Evolutionary conservation across 2,113 vertebrate genomes (phyloP).

Genomic region (Apteryx mantelli): DNA sequence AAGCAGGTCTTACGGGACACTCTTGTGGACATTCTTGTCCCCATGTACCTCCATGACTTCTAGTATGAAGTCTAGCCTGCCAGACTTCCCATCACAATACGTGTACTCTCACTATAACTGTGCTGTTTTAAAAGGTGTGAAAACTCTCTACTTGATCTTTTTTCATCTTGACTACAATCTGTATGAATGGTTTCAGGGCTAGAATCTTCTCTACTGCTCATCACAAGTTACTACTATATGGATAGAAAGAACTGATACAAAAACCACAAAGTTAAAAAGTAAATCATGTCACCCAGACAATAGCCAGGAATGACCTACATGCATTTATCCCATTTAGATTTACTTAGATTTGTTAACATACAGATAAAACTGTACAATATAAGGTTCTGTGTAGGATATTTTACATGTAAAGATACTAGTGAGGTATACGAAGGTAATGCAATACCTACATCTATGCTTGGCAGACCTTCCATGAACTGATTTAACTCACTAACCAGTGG

Average conservation of each 20-base stretch:
- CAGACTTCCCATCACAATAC: background rate
- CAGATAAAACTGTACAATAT: background rate
- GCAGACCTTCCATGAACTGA: background rate
- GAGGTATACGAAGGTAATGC: background rate
- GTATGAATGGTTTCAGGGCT: background rate
- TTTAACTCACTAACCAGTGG: background rate
- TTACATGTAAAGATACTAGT: too few relatives aligned
- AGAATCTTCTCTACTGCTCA: background rate
- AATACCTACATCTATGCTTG: background rate
- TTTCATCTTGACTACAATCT: background rate
- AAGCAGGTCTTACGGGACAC: background rate
- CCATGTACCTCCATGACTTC: background rate
- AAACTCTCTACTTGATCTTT: background rate
- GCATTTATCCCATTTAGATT: background rate
- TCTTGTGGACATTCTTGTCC: background rate
- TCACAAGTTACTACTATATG: background rate
- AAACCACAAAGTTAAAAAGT: background rate
- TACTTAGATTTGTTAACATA: background rate
- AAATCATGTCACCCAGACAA: background rate
- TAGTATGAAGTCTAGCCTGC: background rate
- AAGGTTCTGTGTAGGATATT: too few relatives aligned
- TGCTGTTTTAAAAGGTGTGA: background rate
- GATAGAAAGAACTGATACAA: background rate
- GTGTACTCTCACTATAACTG: background rate
- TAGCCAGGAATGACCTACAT: background rate